A percentile compares a stretch with the other conserved stretches of the same genome.
Conservation (phyloP, 2,888 invertebrate genomes). For the Nemotelus nigrinus region DNA sequence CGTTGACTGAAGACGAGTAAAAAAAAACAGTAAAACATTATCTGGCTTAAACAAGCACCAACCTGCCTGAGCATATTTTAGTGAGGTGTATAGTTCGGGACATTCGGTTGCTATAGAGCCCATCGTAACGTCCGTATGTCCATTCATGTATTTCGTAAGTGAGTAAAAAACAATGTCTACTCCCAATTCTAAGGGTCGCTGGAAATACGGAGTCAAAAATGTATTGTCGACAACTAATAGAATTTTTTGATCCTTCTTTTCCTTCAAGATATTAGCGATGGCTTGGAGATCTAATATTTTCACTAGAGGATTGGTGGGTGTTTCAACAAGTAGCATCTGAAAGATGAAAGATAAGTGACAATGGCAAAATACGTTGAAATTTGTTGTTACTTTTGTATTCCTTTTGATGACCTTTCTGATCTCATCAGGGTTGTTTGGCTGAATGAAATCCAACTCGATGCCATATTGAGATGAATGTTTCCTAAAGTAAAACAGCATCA, state of each 20-base stretch:
- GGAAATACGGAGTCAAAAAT: slow-evolving; percentile 91
- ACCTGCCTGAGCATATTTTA: slow-evolving; percentile 91
- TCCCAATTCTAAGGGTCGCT: slow-evolving; percentile 89
- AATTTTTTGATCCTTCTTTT: slow-evolving; percentile 63
- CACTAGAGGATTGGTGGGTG: slow-evolving; percentile 92
- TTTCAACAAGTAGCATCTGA: slow-evolving; percentile 91
- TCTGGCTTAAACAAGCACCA: slow-evolving; percentile 53
- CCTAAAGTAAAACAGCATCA: slow-evolving; percentile 62
- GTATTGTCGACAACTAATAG: slow-evolving; percentile 92
- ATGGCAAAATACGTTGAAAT: neutral
- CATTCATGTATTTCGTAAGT: slow-evolving; percentile 97
- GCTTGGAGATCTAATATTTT: slow-evolving; percentile 88
- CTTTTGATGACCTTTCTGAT: slow-evolving; percentile 74
- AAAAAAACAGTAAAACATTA: neutral
- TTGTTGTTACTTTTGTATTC: slow-evolving; percentile 81
- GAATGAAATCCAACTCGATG: slow-evolving; percentile 80
- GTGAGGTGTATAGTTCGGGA: slow-evolving; percentile 73
- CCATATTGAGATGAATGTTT: slow-evolving; percentile 74
- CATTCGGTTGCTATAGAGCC: slow-evolving; percentile 84
- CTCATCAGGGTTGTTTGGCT: slow-evolving; percentile 75
- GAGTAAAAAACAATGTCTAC: slow-evolving; percentile 94
- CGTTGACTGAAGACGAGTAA: slow-evolving; percentile 60
- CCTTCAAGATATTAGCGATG: slow-evolving; percentile 72
- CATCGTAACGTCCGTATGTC: slow-evolving; percentile 97
- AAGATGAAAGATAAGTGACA: slow-evolving; percentile 54